Percentiles rank a stretch among this genome's conserved stretches.
Conservation (phyloP, 2,888 invertebrate species). For the Cepaea hortensis region DNA sequence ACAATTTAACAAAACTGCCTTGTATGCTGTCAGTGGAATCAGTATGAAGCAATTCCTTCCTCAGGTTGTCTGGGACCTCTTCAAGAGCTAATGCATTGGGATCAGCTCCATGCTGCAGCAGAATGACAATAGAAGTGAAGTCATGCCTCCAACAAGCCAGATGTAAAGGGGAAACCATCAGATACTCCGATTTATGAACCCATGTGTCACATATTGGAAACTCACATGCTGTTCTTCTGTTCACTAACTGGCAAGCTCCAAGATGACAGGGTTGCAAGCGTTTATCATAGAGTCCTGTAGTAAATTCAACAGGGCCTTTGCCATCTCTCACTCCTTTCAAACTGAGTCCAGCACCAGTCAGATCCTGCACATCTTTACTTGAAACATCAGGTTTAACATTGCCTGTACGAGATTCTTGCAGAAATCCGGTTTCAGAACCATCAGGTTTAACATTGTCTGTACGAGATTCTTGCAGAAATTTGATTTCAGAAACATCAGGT, state of each 20-base stretch:
- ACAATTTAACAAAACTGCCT: not conserved
- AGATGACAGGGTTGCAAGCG: not conserved
- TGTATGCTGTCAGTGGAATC: not conserved
- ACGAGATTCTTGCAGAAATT: no score
- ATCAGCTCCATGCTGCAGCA: slow-evolving; percentile 37
- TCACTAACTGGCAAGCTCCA: slow-evolving; percentile 2
- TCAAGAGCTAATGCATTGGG: slow-evolving; percentile 38
- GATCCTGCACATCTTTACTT: not conserved
- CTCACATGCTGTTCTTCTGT: slow-evolving; percentile 18
- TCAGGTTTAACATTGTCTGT: no score
- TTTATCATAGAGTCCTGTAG: not conserved
- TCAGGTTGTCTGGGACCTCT: not conserved
- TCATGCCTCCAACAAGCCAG: slow-evolving; percentile 46
- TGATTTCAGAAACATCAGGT: no score
- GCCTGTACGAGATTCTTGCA: no score
- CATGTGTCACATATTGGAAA: slow-evolving; percentile 43
- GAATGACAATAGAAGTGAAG: not conserved
- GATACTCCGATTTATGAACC: slow-evolving; percentile 29
- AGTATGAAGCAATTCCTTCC: no score
- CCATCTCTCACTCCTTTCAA: not conserved
- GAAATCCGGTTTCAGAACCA: no score
- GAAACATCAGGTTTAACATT: no score
- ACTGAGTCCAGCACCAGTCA: not conserved
- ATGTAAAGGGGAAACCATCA: slow-evolving; percentile 29
- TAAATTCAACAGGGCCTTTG: not conserved